Conservation (phyloP, 2,113 vertebrate species). For the Sylvilagus bachmani region DNA sequence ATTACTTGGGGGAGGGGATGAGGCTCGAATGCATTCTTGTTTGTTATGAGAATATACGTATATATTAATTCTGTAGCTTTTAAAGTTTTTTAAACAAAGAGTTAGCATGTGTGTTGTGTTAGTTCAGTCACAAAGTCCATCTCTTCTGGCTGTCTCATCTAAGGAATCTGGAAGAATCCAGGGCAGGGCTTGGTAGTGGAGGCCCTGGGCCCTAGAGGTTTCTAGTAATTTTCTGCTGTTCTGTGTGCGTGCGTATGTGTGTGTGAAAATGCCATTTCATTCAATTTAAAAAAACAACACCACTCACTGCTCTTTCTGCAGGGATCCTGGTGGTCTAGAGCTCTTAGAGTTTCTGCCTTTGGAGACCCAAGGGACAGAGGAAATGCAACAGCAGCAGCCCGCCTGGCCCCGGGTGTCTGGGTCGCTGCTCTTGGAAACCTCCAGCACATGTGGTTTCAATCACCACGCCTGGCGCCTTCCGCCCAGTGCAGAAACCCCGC, state of each 20-base stretch:
- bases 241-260: too few relatives aligned
- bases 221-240: background rate
- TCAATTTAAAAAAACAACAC: background rate
- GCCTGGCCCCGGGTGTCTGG: background rate
- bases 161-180: background rate
- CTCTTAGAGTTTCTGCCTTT: background rate
- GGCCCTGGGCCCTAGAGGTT: background rate
- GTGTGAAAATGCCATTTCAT: background rate
- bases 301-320: background rate
- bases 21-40: background rate
- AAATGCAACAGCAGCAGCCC: background rate
- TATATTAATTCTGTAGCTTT: background rate
- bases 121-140: background rate
- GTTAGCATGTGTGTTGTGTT: background rate
- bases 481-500: background rate
- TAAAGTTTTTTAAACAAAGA: background rate
- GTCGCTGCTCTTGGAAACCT: background rate
- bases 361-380: background rate
- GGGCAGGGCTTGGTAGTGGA: background rate
- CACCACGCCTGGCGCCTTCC: slow-evolving; percentile 63
- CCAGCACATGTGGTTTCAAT: slow-evolving; percentile 82
- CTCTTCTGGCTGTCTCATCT: background rate
- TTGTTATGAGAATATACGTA: background rate
- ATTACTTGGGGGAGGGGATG: background rate
- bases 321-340: background rate